phyloP scores from a whole-genome alignment of 2,888 invertebrate species.

The Oxytorus armatus region DNA sequence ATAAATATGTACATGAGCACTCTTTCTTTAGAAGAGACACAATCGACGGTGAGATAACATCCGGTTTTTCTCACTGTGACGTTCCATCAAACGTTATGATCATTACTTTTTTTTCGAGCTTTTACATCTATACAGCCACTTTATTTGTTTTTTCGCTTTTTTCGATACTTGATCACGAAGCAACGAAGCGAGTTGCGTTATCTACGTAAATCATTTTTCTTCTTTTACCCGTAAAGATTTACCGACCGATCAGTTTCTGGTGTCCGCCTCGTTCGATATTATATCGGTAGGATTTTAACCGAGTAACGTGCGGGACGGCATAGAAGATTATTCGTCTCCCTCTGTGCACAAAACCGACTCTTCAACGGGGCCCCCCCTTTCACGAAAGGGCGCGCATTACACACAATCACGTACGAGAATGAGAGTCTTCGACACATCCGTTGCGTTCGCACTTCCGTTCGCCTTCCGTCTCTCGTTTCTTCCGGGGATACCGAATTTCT shows the following conservation, averaged over 20 bases:
- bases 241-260: not conserved
- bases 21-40: not conserved
- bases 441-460: constrained; percentile 64
- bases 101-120: not conserved
- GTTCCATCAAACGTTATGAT: not conserved
- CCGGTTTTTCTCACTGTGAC: constrained; percentile 71
- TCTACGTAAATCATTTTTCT: not conserved
- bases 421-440: constrained; percentile 65
- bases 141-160: not conserved
- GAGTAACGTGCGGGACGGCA: not conserved
- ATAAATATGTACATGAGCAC: not conserved
- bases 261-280: not conserved
- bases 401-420: constrained; percentile 38
- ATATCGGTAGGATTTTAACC: not conserved
- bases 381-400: constrained; percentile 32
- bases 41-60: constrained; percentile 77
- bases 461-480: constrained; percentile 49
- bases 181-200: too few species aligned
- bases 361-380: constrained; percentile 57
- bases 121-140: too few species aligned
- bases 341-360: constrained; percentile 47
- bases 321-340: constrained; percentile 50
- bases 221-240: not conserved
- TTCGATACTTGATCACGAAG: not conserved
- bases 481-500: constrained; percentile 26